Conservation (phyloP, 2,113 vertebrate species). For the Plotosus lineatus region DNA sequence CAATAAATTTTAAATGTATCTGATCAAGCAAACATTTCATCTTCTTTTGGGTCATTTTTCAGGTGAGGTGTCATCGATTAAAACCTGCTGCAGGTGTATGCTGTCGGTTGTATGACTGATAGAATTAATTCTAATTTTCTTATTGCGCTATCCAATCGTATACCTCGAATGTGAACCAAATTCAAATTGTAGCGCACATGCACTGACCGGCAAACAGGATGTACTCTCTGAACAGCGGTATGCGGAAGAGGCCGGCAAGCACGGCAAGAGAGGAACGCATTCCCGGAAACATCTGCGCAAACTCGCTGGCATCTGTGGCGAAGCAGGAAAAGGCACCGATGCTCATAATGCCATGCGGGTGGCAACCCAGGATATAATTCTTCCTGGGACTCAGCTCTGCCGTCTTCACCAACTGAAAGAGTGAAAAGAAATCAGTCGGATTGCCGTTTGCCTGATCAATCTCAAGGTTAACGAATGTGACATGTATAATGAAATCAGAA, state of each 20-base stretch:
- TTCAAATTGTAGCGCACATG: neutral
- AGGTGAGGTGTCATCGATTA: no score
- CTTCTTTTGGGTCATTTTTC: no score
- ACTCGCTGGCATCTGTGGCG: constrained; percentile 64
- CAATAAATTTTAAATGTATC: no score
- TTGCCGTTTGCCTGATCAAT: neutral
- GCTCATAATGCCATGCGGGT: constrained; percentile 79
- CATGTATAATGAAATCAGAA: neutral
- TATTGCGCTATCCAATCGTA: no score
- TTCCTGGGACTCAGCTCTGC: constrained; percentile 69
- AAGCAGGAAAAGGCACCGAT: constrained; percentile 69
- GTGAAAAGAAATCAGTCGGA: neutral
- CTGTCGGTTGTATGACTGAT: neutral
- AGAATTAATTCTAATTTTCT: neutral
- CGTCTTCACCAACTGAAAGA: constrained; percentile 77
- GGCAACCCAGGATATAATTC: constrained; percentile 79
- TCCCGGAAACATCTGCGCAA: constrained; percentile 70
- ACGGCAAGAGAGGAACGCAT: constrained; percentile 48
- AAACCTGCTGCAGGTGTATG: neutral
- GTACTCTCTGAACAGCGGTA: constrained; percentile 75
- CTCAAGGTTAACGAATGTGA: neutral
- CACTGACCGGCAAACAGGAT: constrained; percentile 68
- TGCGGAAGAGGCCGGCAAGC: constrained; percentile 67
- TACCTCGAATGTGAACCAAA: neutral
- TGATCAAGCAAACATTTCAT: no score